Base-by-base conservation (phyloP, 2,888 invertebrate species). In the Alloscopus bannaensis region DNA sequence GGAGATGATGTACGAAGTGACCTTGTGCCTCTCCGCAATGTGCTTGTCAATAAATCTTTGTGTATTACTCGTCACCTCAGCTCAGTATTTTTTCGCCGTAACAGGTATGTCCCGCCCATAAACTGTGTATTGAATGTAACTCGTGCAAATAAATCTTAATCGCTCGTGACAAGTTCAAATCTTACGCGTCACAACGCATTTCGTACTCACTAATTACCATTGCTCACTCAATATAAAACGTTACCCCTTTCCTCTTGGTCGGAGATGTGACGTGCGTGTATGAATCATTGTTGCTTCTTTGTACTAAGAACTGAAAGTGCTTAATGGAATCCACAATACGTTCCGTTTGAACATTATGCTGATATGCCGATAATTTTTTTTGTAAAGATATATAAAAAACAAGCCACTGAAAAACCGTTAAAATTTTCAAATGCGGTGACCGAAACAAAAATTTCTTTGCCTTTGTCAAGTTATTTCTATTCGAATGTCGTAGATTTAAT, bases 1-100 rank as follows among this genome's bases (percentile, higher is more conserved):
- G 73, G 82, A 82, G 62, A 83, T 85, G 79, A 81, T 86, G 80
- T 86, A 84, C 65, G 84, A 86, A 83, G 84, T 86, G 79, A 86
- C 85, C 52, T 76, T 86, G 31, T 84, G 85, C 68, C 83, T 86
- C 22, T 82, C 84, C 66, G 84, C 84, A 60, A 83, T 84, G 84
- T 83, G 83, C 69, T 82, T 86, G 73, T 84, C 84, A 60, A 84
- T 86, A 60, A 86, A 84, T 64, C 76, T 86, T 42, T 86, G 85
- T 80, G 85, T 86, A 57, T 83, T 86, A 29, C 79, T 86, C 64
- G 84, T 86, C 71, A 82, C 84, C 31, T 83, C 84, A 50, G 85
- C 85, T 62, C 85, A 86, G 78, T 86, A 84, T 80, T 86, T 86
- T 65, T 86, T 86, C 78, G 82, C 82, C 36, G 82, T 81, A 69